Conservation (phyloP, 2,797 vertebrate genomes). For the Coccyzus lansbergi region DNA sequence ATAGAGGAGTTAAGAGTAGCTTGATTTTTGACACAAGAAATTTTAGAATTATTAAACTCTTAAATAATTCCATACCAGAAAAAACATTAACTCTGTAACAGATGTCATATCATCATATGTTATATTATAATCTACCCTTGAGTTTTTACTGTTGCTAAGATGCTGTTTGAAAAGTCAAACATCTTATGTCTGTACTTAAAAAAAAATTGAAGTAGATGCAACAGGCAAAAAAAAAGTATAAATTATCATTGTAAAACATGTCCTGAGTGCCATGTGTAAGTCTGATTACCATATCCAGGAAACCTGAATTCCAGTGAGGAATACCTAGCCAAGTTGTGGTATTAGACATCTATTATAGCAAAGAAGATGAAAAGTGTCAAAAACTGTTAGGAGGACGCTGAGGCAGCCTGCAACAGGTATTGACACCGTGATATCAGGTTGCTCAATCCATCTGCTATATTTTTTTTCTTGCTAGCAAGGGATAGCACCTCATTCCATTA, state of each 20-base stretch:
- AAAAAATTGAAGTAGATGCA: not conserved
- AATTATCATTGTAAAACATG: not conserved
- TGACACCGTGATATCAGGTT: not conserved
- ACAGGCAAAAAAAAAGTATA: not conserved
- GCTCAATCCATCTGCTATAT: not conserved
- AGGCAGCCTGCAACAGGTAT: not conserved
- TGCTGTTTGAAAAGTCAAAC: slow-evolving; percentile 2
- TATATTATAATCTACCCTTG: slow-evolving; percentile 13
- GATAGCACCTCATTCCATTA: not conserved
- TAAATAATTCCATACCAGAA: not conserved
- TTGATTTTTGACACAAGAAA: not conserved
- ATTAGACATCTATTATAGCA: not conserved
- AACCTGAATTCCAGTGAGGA: not conserved
- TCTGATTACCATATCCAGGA: not conserved
- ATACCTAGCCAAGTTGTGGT: not conserved
- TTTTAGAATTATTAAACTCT: not conserved
- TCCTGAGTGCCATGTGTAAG: not conserved
- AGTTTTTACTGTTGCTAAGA: not conserved
- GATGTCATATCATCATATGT: not conserved
- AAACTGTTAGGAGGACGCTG: not conserved
- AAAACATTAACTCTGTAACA: not conserved
- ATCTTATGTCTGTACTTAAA: not conserved
- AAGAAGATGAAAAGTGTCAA: not conserved
- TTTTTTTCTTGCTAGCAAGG: not conserved
- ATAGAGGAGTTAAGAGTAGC: not conserved